phyloP scores from a whole-genome alignment of 92 coral and sea anemone species.

The Ricordea florida region DNA sequence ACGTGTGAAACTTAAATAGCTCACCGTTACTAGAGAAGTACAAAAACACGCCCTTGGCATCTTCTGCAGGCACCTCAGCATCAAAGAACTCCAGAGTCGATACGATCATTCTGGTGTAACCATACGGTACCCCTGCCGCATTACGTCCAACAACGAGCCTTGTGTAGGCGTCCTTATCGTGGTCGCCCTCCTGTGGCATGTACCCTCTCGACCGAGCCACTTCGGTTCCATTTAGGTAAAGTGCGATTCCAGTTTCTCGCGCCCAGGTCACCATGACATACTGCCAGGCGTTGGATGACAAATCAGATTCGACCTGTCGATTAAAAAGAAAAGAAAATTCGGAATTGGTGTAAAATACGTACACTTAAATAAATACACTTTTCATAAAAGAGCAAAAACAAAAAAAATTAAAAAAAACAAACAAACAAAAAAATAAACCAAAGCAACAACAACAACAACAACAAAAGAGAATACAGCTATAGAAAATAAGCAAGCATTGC shows the following conservation, averaged over 20 bases:
- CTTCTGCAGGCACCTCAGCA: slow-evolving; percentile 64
- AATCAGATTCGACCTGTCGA: slow-evolving; percentile 83
- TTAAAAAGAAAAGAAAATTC: too few species aligned
- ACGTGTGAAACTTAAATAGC: background rate
- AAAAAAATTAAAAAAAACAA: too few species aligned
- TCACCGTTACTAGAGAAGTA: slow-evolving; percentile 96
- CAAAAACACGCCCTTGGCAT: slow-evolving; percentile 82
- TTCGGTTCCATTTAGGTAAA: slow-evolving; percentile 84
- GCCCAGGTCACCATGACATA: slow-evolving; percentile 90
- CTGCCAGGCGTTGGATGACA: slow-evolving; percentile 75
- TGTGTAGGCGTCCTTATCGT: slow-evolving; percentile 69
- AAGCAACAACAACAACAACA: too few species aligned
- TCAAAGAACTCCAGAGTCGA: slow-evolving; percentile 92
- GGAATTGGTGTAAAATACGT: too few species aligned
- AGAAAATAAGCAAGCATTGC: too few species aligned
- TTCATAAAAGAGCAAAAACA: too few species aligned
- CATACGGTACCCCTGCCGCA: slow-evolving; percentile 89
- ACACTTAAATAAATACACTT: too few species aligned
- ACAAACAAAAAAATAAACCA: too few species aligned
- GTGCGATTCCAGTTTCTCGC: slow-evolving; percentile 76
- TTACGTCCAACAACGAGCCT: slow-evolving; percentile 91
- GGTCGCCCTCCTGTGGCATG: slow-evolving; percentile 87
- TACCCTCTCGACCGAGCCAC: slow-evolving; percentile 75
- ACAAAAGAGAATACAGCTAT: too few species aligned
- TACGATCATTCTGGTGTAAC: slow-evolving; percentile 88